These are phyloP conservation scores for Aphis craccivora DNA, from an alignment of 1,140 invertebrate species.

Conservation along the genomic window DNA sequence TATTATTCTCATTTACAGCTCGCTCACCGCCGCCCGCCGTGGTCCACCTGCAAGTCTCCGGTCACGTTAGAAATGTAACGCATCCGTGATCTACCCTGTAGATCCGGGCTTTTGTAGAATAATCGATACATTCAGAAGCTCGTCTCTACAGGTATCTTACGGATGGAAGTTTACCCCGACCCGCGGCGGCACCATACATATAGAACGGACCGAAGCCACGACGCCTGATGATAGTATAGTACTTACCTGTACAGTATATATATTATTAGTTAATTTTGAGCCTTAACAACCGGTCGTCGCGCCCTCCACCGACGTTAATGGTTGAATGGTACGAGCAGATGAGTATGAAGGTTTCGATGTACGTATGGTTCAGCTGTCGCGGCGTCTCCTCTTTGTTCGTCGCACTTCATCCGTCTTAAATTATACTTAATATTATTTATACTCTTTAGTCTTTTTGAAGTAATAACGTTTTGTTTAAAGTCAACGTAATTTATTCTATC, in stretches of 20 bases:
- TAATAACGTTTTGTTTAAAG: not conserved
- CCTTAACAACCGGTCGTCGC: not conserved
- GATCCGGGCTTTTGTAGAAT: conserved; percentile 97
- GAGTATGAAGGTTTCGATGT: not conserved
- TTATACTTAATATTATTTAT: not conserved
- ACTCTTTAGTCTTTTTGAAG: not conserved
- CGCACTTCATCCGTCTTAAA: not conserved
- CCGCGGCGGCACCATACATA: conserved; percentile 1
- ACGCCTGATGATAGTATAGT: not conserved
- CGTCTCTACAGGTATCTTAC: conserved; percentile 99
- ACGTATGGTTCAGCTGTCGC: not conserved
- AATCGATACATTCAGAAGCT: conserved; percentile 88
- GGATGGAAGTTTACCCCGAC: conserved; percentile 75
- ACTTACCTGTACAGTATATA: not conserved
- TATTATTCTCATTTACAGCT: not conserved
- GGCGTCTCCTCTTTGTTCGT: not conserved
- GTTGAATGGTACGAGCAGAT: too few species aligned
- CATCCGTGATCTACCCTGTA: conserved; percentile 98
- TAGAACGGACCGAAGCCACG: not conserved
- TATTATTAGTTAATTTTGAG: not conserved
- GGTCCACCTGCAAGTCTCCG: not conserved
- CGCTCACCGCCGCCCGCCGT: not conserved
- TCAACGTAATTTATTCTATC: not conserved
- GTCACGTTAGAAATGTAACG: conserved; percentile 64
- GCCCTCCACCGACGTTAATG: not conserved